Evolutionary conservation across 2,888 invertebrate species (phyloP), one percentile per base, ranked within the genome.

Genomic region (Mimas tiliae): DNA sequence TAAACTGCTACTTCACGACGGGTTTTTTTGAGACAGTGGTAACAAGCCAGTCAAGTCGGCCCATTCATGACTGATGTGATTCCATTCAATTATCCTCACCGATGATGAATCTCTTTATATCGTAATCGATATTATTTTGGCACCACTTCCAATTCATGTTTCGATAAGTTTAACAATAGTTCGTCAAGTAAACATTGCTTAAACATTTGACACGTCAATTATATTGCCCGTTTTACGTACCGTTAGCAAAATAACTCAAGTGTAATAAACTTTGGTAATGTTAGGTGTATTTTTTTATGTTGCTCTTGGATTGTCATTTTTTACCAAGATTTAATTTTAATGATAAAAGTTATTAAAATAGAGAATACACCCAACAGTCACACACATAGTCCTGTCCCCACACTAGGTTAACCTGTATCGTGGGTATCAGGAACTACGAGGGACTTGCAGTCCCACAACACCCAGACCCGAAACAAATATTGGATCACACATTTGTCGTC

Each of bases 101-200:
- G 14, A 52, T 27, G 38, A 42, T 58, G 58, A 42, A 58, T 58
- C 58, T 42, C 16, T 55, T 55, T 19, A 19, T 58, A 16, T 38
- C 38, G 19, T 58, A 58, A 58, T 42, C 16, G 34, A 3, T 16
- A 64, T 64, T 50, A 58, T 58, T 58, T 64, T 62, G 67, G 50
- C 67, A 67, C 67, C 64, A 45, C 48, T 33, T 34, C 64, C 19
- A 64, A 67, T 64, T 58, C 58, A 19, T 42, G 50, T 53, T 48
- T 55, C 55, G 58, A 64, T 64, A 64, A 63, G 38, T 42, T 63
- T 42, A 67, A 79, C 72, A 77, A 78, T 74, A 64, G 63, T 65
- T 69, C 67, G 33, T 70, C 70, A 71, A 68, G 33, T 62, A 71
- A 71, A 70, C 62, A 69, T 81, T 76, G 70, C 81, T 51, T 69